Conservation (phyloP, 37 sponge, comb jelly and placozoan species). For the Petrosia ficiformis region DNA sequence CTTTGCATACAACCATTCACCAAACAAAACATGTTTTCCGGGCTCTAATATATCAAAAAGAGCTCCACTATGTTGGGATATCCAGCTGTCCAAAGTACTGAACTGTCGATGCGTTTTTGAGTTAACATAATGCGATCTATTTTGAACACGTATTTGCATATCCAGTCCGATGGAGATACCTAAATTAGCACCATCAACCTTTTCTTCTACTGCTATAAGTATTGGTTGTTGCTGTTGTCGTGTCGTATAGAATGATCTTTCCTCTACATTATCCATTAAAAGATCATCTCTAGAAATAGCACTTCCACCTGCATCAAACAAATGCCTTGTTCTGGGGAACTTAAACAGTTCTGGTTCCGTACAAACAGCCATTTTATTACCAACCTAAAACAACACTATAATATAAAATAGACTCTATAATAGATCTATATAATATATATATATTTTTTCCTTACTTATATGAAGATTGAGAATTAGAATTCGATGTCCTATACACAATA, state of each 20-base stretch:
- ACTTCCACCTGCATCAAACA: slow-evolving; percentile 83
- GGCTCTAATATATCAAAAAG: slow-evolving; percentile 62
- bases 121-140: slow-evolving; percentile 79
- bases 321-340: slow-evolving; percentile 83
- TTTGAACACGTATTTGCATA: slow-evolving; percentile 60
- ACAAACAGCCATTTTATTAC: neutral
- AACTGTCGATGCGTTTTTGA: slow-evolving; percentile 84
- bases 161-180: slow-evolving; percentile 73
- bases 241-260: slow-evolving; percentile 59
- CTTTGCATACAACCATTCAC: slow-evolving; percentile 93
- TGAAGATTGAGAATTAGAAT: no score
- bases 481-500: no score
- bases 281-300: slow-evolving; percentile 90
- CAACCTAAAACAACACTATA: no score
- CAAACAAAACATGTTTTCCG: slow-evolving; percentile 75
- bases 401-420: no score
- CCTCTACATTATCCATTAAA: slow-evolving; percentile 78
- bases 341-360: slow-evolving; percentile 53
- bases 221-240: neutral
- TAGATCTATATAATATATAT: no score
- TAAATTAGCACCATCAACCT: slow-evolving; percentile 92
- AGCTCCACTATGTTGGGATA: slow-evolving; percentile 60
- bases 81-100: slow-evolving; percentile 72
- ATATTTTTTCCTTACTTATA: no score
- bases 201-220: slow-evolving; percentile 75